Evolutionary conservation across 2,888 invertebrate species (phyloP).

Genomic region (Pilophorus perplexus): DNA sequence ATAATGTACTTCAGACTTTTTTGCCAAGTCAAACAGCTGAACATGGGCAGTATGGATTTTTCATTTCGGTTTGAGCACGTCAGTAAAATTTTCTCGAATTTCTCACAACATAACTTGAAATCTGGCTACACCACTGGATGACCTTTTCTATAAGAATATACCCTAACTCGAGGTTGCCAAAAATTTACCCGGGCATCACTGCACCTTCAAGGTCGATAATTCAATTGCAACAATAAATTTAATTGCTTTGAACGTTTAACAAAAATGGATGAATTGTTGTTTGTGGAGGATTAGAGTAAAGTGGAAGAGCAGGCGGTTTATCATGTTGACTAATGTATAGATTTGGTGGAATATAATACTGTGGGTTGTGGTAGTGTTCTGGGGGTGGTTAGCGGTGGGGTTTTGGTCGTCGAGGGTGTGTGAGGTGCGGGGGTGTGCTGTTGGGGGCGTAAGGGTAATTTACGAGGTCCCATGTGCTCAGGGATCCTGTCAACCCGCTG

Average conservation of each 20-base stretch:
- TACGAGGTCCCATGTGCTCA: conserved; percentile 42
- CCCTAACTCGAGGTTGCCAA: too few species aligned
- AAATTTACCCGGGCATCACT: too few species aligned
- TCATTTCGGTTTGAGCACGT: too few species aligned
- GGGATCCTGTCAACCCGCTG: conserved; percentile 41
- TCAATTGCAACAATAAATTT: conserved; percentile 6
- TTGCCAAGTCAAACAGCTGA: too few species aligned
- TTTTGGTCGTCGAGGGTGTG: not conserved
- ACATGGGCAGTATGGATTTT: too few species aligned
- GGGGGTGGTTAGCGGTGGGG: not conserved
- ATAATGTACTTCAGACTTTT: too few species aligned
- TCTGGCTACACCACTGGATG: too few species aligned
- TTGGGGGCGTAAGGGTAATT: conserved; percentile 37
- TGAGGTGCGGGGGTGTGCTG: conserved; percentile 1
- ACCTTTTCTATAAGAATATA: too few species aligned
- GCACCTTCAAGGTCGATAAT: too few species aligned
- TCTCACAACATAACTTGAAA: too few species aligned
- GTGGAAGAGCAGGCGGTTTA: conserved; percentile 32
- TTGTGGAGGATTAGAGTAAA: conserved; percentile 23
- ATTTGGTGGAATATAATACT: conserved; percentile 41
- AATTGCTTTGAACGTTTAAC: conserved; percentile 12
- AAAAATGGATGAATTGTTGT: conserved; percentile 34
- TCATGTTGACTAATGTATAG: conserved; percentile 41
- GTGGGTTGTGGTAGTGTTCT: conserved; percentile 27
- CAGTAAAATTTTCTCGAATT: too few species aligned